phyloP scores from a whole-genome alignment of 1,140 invertebrate species.

The Teleopsis dalmanni region DNA sequence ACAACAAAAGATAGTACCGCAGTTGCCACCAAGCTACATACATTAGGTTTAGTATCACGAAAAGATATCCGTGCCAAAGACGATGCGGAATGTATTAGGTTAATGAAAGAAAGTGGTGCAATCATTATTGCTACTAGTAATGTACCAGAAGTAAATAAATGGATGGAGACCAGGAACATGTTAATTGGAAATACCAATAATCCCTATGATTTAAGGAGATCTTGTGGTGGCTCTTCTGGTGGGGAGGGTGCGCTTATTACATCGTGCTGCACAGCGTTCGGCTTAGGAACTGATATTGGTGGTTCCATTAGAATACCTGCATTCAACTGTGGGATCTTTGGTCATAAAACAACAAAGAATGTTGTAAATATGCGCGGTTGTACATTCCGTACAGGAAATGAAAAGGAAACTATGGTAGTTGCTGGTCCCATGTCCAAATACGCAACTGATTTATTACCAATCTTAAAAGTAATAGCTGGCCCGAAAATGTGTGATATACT shows the following conservation, averaged over 20 bases:
- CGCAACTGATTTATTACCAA: conserved; percentile 64
- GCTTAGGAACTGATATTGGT: conserved; percentile 86
- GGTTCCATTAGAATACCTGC: conserved; percentile 92
- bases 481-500: conserved; percentile 28
- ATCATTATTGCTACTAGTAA: conserved; percentile 90
- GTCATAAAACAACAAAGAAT: conserved; percentile 78
- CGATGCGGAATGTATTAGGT: conserved; percentile 69
- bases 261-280: conserved; percentile 73
- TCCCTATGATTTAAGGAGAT: conserved; percentile 78
- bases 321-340: conserved; percentile 91
- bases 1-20: conserved; percentile 58
- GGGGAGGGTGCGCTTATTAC: conserved; percentile 68
- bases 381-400: conserved; percentile 53
- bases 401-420: conserved; percentile 54
- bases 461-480: conserved; percentile 50
- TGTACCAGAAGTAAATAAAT: conserved; percentile 75
- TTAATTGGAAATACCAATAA: conserved; percentile 87
- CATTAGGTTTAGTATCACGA: conserved; percentile 57
- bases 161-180: conserved; percentile 79
- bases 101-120: conserved; percentile 71
- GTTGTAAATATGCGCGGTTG: conserved; percentile 51
- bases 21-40: conserved; percentile 55
- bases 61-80: conserved; percentile 50
- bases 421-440: conserved; percentile 74
- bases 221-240: conserved; percentile 77